Percentiles rank a stretch among this genome's conserved stretches.
Conservation (phyloP, 1,140 invertebrate genomes). For the Helicoverpa armigera region DNA sequence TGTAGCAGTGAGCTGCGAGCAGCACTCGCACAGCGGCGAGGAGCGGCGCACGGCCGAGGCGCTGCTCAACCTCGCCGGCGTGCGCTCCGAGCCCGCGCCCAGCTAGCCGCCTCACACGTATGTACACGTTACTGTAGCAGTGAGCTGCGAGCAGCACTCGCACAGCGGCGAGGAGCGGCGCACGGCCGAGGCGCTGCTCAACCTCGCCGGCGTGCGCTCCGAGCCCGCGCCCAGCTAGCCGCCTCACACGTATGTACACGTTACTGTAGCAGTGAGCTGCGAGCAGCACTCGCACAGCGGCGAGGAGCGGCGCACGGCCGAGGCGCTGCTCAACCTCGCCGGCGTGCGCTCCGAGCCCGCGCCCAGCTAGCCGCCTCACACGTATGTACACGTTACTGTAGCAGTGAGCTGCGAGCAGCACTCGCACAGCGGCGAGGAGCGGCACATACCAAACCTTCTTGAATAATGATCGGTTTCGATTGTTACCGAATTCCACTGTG, state of each 20-base stretch:
- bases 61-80: conserved; percentile 79
- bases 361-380: conserved; percentile 52
- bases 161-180: conserved; percentile 80
- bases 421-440: conserved; percentile 81
- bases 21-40: conserved; percentile 82
- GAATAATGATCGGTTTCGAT: too few relatives aligned
- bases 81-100: conserved; percentile 59
- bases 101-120: conserved; percentile 46
- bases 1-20: too few relatives aligned
- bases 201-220: conserved; percentile 73
- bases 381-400: too few relatives aligned
- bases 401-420: conserved; percentile 57
- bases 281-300: conserved; percentile 78
- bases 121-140: too few relatives aligned
- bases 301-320: conserved; percentile 81
- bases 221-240: conserved; percentile 60
- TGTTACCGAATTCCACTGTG: too few relatives aligned
- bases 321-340: conserved; percentile 81
- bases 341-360: conserved; percentile 64
- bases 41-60: conserved; percentile 82
- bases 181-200: conserved; percentile 81
- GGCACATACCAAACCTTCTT: conserved; percentile 58
- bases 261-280: too few relatives aligned
- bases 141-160: conserved; percentile 66
- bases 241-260: too few relatives aligned